A percentile compares a stretch with the other conserved stretches of the same genome.
phyloP scores from a whole-genome alignment of 2,888 invertebrate species.

The Drosophila fungiperda region DNA sequence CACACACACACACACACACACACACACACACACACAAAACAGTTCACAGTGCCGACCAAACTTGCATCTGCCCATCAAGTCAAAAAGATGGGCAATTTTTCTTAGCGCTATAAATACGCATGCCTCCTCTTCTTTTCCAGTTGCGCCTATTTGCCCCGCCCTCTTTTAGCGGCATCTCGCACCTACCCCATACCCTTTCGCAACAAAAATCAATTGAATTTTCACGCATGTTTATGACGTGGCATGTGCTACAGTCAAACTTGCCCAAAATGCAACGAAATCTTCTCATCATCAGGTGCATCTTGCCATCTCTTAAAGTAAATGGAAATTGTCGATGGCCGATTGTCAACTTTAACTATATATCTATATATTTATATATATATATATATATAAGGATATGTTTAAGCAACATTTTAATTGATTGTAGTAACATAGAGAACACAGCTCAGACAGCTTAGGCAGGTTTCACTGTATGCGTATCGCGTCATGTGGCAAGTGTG shows the following conservation, averaged over 20 bases:
- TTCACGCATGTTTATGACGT: slow-evolving; percentile 76
- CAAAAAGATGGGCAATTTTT: slow-evolving; percentile 64
- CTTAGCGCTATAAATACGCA: slow-evolving; percentile 69
- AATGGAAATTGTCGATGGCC: background rate
- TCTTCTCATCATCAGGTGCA: background rate
- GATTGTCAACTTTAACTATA: background rate
- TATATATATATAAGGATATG: background rate
- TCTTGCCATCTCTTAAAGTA: background rate
- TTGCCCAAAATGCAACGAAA: background rate
- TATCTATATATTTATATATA: too few species aligned
- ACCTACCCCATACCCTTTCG: background rate
- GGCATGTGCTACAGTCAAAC: slow-evolving; percentile 44
- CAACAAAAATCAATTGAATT: slow-evolving; percentile 74
- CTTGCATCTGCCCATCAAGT: slow-evolving; percentile 18
- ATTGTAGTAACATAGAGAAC: background rate
- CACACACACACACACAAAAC: slow-evolving; percentile 5
- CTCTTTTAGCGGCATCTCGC: slow-evolving; percentile 2
- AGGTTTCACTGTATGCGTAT: slow-evolving; percentile 30
- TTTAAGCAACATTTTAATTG: too few species aligned
- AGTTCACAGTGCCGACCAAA: slow-evolving; percentile 25
- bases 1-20: slow-evolving; percentile 6
- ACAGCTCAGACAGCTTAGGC: background rate
- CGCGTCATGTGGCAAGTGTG: slow-evolving; percentile 51
- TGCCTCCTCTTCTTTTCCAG: slow-evolving; percentile 41
- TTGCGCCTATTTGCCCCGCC: slow-evolving; percentile 20